Conservation (phyloP, 1,140 invertebrate genomes). For the Pomacea maculata region DNA sequence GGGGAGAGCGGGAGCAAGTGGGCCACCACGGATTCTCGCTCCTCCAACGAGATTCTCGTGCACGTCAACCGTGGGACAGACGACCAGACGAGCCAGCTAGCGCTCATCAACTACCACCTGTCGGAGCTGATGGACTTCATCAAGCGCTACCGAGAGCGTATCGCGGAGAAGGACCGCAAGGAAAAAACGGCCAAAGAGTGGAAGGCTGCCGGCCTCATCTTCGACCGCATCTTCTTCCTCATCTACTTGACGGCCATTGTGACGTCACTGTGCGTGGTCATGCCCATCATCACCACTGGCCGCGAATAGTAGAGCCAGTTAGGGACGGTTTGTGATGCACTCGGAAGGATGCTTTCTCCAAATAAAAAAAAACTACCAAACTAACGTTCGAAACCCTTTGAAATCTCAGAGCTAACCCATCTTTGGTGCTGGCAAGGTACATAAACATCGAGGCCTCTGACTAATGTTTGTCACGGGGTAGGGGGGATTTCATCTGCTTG, state of each 20-base stretch:
- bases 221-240: constrained; percentile 66
- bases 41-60: constrained; percentile 42
- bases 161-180: constrained; percentile 60
- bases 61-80: constrained; percentile 29
- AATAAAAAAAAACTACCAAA: background rate
- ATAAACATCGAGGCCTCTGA: background rate
- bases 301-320: background rate
- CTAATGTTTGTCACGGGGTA: background rate
- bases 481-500: too few species aligned
- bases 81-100: constrained; percentile 43
- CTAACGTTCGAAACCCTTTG: background rate
- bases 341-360: background rate
- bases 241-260: constrained; percentile 62
- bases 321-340: background rate
- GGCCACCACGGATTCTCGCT: constrained; percentile 42
- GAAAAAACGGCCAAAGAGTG: constrained; percentile 63
- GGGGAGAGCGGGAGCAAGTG: constrained; percentile 32
- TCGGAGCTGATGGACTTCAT: constrained; percentile 60
- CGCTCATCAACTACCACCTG: constrained; percentile 58
- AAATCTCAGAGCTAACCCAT: background rate
- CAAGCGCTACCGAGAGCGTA: constrained; percentile 50
- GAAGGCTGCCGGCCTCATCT: constrained; percentile 63
- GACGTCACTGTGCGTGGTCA: constrained; percentile 61
- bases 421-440: background rate
- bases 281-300: constrained; percentile 50